These are phyloP conservation scores for Orestias chungarensis DNA, from an alignment of 2,797 vertebrate genomes.

Conservation along the genomic window DNA sequence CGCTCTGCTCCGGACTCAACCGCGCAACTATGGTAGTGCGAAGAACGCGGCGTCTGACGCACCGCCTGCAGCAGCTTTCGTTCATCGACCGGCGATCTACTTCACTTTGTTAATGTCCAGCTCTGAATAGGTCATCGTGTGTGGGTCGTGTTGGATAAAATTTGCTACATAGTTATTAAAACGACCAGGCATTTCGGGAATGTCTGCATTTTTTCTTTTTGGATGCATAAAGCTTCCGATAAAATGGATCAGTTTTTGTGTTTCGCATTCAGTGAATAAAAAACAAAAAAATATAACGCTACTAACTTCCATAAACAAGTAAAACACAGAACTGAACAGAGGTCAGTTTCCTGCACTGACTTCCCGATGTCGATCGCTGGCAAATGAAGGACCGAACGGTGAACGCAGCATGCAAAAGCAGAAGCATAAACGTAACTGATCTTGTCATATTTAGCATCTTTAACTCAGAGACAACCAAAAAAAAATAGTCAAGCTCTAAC, in stretches of 20 bases:
- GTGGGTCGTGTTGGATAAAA: neutral
- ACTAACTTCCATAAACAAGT: neutral
- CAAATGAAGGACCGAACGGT: constrained; percentile 40
- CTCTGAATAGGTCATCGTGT: neutral
- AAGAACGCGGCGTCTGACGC: constrained; percentile 31
- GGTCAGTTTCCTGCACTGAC: constrained; percentile 36
- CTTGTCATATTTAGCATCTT: constrained; percentile 41
- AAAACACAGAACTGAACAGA: constrained; percentile 14
- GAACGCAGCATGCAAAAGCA: constrained; percentile 39
- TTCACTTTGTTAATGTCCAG: constrained; percentile 4
- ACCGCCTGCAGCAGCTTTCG: neutral
- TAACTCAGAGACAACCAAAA: constrained; percentile 46
- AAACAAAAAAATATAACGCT: too few relatives aligned
- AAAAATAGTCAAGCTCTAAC: constrained; percentile 67
- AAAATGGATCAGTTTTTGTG: too few relatives aligned
- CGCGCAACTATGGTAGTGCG: constrained; percentile 42
- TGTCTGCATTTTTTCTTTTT: too few relatives aligned
- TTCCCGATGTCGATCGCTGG: constrained; percentile 33
- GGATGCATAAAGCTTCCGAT: neutral
- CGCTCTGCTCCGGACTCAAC: constrained; percentile 47
- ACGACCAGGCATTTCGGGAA: too few relatives aligned
- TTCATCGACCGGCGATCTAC: constrained; percentile 17
- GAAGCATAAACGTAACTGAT: constrained; percentile 53
- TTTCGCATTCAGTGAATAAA: too few relatives aligned
- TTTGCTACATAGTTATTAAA: neutral